A percentile compares a stretch with the other conserved stretches of the same genome.
phyloP scores from a whole-genome alignment of 92 coral and sea anemone genomes.

The Siderastrea siderea region DNA sequence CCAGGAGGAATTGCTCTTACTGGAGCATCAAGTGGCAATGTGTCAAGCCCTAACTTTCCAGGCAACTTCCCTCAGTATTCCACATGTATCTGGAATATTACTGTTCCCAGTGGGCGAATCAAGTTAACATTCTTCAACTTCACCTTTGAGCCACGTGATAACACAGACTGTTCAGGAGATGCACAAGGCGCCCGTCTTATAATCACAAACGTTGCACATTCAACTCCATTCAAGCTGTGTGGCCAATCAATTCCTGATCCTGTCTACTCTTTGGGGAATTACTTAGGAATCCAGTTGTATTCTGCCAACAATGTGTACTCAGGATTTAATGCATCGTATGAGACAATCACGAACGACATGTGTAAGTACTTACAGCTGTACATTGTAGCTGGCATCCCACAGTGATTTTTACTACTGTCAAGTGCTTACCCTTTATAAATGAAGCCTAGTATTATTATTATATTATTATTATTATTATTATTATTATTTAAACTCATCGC shows the following conservation, averaged over 20 bases:
- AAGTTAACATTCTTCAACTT: not conserved
- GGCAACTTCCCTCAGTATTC: not conserved
- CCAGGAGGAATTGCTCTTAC: not conserved
- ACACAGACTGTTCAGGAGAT: not conserved
- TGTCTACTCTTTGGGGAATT: not conserved
- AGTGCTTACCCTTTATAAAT: too few relatives aligned
- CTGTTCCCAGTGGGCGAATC: constrained; percentile 12
- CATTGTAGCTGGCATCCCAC: too few relatives aligned
- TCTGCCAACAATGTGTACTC: not conserved
- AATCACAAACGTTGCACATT: not conserved
- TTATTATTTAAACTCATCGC: too few relatives aligned
- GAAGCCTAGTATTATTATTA: too few relatives aligned
- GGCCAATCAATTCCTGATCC: constrained; percentile 11
- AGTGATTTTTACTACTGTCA: too few relatives aligned
- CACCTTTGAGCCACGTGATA: not conserved
- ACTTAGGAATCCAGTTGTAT: not conserved
- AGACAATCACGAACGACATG: not conserved
- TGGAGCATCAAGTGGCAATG: constrained; percentile 5
- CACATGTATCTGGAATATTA: not conserved
- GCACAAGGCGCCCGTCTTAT: not conserved
- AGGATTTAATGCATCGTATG: not conserved
- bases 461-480: too few relatives aligned
- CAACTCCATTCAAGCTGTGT: not conserved
- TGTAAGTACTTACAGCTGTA: not conserved
- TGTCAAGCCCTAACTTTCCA: not conserved